Conservation (phyloP, 2,888 invertebrate genomes). For the Boloria euphrosyne region DNA sequence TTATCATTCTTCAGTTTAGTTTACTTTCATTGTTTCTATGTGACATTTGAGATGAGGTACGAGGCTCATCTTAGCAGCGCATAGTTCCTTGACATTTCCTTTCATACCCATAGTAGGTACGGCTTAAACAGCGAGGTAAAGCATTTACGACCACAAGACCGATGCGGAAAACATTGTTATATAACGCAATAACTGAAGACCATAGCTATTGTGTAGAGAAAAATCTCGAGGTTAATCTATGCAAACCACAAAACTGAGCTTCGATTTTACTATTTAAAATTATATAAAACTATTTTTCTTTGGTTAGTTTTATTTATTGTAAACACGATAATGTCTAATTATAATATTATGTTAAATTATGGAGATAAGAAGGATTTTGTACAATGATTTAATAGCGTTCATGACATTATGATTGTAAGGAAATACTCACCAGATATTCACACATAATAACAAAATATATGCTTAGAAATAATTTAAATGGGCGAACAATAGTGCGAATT, state of each 20-base stretch:
- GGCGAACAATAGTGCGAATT: too few relatives aligned
- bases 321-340: too few relatives aligned
- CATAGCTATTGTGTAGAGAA: constrained; percentile 13
- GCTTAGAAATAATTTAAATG: too few relatives aligned
- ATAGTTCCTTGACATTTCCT: constrained; percentile 35
- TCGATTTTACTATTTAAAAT: not conserved
- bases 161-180: constrained; percentile 27
- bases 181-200: constrained; percentile 20
- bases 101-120: constrained; percentile 8
- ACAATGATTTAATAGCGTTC: too few relatives aligned
- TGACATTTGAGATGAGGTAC: constrained; percentile 21
- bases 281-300: too few relatives aligned
- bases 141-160: constrained; percentile 26
- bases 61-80: constrained; percentile 23
- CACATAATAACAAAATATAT: too few relatives aligned
- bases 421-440: too few relatives aligned
- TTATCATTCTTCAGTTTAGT: not conserved
- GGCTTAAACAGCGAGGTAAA: constrained; percentile 13
- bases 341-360: too few relatives aligned
- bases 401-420: too few relatives aligned
- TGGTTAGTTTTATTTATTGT: too few relatives aligned
- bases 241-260: constrained; percentile 7
- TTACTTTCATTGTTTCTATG: constrained; percentile 2
- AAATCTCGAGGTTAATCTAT: constrained; percentile 16
- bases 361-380: too few relatives aligned